Evolutionary conservation across 2,113 vertebrate genomes (phyloP).

Genomic region (Seriola aureovittata): DNA sequence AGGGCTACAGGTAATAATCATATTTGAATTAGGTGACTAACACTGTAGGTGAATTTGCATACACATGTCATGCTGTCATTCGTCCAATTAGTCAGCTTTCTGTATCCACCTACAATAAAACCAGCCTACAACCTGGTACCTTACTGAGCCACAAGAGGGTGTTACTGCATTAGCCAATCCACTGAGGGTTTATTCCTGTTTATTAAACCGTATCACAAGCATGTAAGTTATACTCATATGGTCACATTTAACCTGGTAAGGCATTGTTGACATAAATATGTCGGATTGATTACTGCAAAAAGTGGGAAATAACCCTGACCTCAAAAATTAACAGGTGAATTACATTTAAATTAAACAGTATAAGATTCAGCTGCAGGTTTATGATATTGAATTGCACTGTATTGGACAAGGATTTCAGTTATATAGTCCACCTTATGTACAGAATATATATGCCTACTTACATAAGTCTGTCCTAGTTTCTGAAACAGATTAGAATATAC

Average conservation of each 20-base stretch:
- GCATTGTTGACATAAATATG: not conserved
- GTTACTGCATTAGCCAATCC: conserved; percentile 30
- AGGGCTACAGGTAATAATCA: not conserved
- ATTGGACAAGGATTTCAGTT: not conserved
- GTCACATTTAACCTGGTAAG: not conserved
- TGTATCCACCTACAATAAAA: not conserved
- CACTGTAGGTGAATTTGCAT: not conserved
- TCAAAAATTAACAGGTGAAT: not conserved
- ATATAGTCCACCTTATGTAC: not conserved
- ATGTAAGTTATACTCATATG: conserved; percentile 11
- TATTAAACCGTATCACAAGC: not conserved
- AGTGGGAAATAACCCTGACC: not conserved
- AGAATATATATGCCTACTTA: conserved; percentile 3
- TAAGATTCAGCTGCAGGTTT: not conserved
- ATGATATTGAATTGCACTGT: not conserved
- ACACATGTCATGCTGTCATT: not conserved
- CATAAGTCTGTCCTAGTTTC: conserved; percentile 33
- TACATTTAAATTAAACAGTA: too few relatives aligned
- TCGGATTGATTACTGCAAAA: not conserved
- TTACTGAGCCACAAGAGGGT: conserved; percentile 68
- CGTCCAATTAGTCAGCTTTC: not conserved
- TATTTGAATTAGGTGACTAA: not conserved
- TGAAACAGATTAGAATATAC: conserved; percentile 20
- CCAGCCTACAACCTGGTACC: not conserved
- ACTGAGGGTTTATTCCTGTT: conserved; percentile 8